Evolutionary conservation across 2,888 invertebrate species (phyloP).

Genomic region (Pediacus dermestoides): DNA sequence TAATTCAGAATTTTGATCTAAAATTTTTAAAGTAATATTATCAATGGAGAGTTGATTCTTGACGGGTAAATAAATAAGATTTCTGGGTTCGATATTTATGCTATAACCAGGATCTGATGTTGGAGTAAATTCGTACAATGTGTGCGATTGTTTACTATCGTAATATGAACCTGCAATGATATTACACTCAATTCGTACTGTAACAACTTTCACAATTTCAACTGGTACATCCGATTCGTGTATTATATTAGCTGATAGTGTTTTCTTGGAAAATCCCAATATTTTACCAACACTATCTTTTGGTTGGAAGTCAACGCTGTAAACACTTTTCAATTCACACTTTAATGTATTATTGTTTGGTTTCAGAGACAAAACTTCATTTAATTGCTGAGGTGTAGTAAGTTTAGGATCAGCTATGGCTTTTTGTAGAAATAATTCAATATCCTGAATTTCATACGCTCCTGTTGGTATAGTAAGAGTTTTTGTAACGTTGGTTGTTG

Average conservation of each 20-base stretch:
- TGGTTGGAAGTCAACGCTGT: background rate
- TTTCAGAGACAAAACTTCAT: conserved; percentile 4
- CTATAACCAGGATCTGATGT: background rate
- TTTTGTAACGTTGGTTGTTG: background rate
- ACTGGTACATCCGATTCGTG: conserved; percentile 3
- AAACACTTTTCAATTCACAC: background rate
- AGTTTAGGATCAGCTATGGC: too few relatives aligned
- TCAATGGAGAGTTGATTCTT: background rate
- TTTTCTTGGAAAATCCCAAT: background rate
- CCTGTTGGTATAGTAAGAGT: conserved; percentile 7
- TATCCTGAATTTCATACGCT: conserved; percentile 9
- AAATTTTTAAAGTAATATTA: background rate
- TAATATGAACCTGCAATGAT: conserved; percentile 1
- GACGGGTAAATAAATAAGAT: conserved; percentile 16
- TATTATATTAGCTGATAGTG: background rate
- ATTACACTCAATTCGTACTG: conserved; percentile 2
- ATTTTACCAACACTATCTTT: conserved; percentile 3
- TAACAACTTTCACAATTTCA: conserved; percentile 1
- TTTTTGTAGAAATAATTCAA: conserved; percentile 5
- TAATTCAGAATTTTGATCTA: conserved; percentile 16
- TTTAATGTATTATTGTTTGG: conserved; percentile 3
- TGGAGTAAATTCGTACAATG: conserved; percentile 3
- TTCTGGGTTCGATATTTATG: conserved; percentile 6
- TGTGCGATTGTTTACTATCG: background rate
- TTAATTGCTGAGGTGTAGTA: background rate